Evolutionary conservation across 2,888 invertebrate genomes (phyloP), one percentile per base, ranked within the genome.

Genomic region (Orchesellides sinensis): DNA sequence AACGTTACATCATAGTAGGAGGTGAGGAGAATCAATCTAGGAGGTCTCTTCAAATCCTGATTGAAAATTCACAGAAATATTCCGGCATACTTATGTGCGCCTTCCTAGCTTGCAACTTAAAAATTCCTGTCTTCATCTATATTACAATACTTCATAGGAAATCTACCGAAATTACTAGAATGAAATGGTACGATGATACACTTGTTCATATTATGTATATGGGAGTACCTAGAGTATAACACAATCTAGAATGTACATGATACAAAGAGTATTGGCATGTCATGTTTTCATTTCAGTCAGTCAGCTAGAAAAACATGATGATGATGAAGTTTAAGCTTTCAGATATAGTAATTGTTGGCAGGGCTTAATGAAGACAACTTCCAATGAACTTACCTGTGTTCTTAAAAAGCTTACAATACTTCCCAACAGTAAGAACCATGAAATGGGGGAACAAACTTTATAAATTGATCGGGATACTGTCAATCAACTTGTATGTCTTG

Each of bases 11-110:
- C 79, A 66, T 72, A 54, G 79, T 80, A 80, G 75, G 70, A 77
- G 83, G 75, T 78, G 73, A 69, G 65, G 72, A 78, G 72, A 83
- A 78, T 83, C 78, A 83, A 83, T 77, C 83, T 70, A 75, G 82
- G 74, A 73, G 78, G 78, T 78, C 78, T 78, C 69, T 40, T 47
- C 25, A 45, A 68, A 77, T 68, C 68, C 61, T 78, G 78, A 78
- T 78, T 78, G 78, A 78, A 78, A 69, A 78, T 69, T 61, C 78
- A 78, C 69, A 69, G 61, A 78, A 77, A 61, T 61, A 59, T 63
- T 66, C 27, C 47, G 66, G 68, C 52, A 45, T 68, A 29, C 56
- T 27, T 25, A 70, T 35, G 32, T 47, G 25, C 35, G 40, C 32
- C 21, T n/a, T n/a, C n/a, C n/a, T n/a, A n/a, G n/a, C n/a, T n/a